Conservation (phyloP, 2,113 vertebrate species). For the Laterallus jamaicensis region DNA sequence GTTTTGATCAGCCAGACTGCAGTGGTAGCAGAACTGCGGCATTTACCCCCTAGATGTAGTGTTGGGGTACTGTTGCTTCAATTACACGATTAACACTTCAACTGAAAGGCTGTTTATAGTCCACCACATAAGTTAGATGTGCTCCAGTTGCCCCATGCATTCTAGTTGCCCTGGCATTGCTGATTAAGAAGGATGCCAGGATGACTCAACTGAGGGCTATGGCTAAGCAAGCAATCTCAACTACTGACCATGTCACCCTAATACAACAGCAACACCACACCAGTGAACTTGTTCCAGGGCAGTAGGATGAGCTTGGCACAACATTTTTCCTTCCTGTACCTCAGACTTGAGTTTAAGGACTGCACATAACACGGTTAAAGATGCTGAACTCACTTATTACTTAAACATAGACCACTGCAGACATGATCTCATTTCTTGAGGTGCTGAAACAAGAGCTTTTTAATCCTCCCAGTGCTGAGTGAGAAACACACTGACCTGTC, state of each 20-base stretch:
- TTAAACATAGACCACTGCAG: not conserved
- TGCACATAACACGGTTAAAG: no score
- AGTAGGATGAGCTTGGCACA: not conserved
- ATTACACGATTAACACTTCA: not conserved
- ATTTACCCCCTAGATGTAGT: rapidly evolving
- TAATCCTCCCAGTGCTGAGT: not conserved
- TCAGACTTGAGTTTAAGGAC: not conserved
- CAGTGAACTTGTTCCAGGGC: not conserved
- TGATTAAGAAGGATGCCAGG: not conserved
- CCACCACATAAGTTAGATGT: not conserved
- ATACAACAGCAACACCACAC: not conserved
- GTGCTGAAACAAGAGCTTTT: not conserved
- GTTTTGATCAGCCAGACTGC: not conserved
- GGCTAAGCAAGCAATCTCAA: not conserved
- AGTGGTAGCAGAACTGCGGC: not conserved
- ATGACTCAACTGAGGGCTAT: not conserved
- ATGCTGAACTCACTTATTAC: no score
- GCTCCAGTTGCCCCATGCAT: not conserved
- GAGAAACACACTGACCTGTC: constrained; percentile 79
- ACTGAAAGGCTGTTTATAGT: not conserved
- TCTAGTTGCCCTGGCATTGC: not conserved
- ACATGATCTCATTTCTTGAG: not conserved
- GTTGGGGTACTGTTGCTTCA: not conserved
- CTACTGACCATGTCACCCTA: not conserved
- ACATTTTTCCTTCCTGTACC: not conserved